Evolutionary conservation across 2,113 vertebrate species (phyloP).

Genomic region (Maccullochella peelii): DNA sequence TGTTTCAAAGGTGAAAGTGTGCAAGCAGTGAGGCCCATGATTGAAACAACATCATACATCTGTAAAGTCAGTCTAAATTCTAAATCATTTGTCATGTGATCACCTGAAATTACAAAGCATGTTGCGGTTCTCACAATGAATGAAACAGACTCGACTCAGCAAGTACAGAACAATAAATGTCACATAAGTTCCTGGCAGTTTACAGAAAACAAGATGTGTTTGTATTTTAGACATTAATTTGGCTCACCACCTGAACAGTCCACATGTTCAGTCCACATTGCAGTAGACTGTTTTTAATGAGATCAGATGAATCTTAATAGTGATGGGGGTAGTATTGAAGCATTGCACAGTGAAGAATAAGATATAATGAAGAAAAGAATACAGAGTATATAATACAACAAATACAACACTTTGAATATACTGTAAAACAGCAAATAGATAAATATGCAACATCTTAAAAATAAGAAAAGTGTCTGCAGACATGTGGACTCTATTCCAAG

Average conservation of each 20-base stretch:
- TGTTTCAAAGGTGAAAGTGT: constrained; percentile 36
- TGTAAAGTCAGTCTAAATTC: neutral
- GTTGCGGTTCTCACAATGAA: neutral
- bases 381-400: neutral
- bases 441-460: neutral
- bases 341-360: neutral
- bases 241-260: neutral
- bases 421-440: neutral
- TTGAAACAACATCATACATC: neutral
- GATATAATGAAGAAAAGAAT: neutral
- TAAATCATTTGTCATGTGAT: neutral
- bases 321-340: neutral
- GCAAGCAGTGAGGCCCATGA: neutral
- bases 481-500: neutral
- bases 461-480: neutral
- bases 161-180: neutral
- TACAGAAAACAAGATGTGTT: constrained; percentile 39
- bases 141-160: neutral
- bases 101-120: neutral
- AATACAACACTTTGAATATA: neutral
- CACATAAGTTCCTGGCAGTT: constrained; percentile 1
- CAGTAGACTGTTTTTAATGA: neutral
- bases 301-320: neutral
- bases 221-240: constrained; percentile 34
- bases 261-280: too few species aligned